These are phyloP conservation scores for Pseudococcus longispinus DNA, from an alignment of 2,888 invertebrate genomes.

Conservation along the genomic window DNA sequence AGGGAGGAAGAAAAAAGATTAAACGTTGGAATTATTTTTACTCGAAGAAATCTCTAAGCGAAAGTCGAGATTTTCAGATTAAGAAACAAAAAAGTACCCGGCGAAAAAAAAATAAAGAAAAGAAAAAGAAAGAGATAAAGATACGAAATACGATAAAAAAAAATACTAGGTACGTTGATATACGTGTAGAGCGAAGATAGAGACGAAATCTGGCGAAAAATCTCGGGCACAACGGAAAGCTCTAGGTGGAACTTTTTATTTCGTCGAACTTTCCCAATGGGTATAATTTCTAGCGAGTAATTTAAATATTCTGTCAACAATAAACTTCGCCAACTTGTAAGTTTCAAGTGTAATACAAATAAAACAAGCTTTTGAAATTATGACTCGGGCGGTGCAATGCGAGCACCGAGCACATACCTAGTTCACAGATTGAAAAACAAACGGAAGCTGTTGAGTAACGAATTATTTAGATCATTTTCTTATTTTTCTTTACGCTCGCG, in stretches of 20 bases:
- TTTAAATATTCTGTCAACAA: conserved; percentile 44
- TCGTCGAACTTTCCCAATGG: background rate
- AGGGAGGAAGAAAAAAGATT: background rate
- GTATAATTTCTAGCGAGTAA: conserved; percentile 37
- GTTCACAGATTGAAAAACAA: conserved; percentile 1
- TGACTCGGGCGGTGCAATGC: conserved; percentile 10
- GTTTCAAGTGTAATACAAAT: conserved; percentile 35
- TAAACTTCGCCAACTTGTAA: conserved; percentile 19
- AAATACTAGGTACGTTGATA: background rate
- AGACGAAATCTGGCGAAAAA: background rate
- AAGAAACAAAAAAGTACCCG: background rate
- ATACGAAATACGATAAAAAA: conserved; percentile 1
- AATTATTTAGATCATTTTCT: background rate
- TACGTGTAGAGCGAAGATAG: background rate
- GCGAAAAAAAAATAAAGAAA: background rate
- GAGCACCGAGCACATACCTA: background rate
- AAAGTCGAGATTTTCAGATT: background rate
- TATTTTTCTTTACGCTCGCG: background rate
- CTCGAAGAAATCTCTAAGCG: conserved; percentile 21
- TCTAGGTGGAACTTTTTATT: conserved; percentile 36
- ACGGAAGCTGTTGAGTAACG: background rate
- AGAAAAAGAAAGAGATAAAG: background rate
- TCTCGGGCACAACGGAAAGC: background rate
- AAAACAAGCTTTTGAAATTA: conserved; percentile 36
- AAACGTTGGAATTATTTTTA: conserved; percentile 1